Evolutionary conservation across 2,113 vertebrate species (phyloP).

Genomic region (Microtus oregoni): DNA sequence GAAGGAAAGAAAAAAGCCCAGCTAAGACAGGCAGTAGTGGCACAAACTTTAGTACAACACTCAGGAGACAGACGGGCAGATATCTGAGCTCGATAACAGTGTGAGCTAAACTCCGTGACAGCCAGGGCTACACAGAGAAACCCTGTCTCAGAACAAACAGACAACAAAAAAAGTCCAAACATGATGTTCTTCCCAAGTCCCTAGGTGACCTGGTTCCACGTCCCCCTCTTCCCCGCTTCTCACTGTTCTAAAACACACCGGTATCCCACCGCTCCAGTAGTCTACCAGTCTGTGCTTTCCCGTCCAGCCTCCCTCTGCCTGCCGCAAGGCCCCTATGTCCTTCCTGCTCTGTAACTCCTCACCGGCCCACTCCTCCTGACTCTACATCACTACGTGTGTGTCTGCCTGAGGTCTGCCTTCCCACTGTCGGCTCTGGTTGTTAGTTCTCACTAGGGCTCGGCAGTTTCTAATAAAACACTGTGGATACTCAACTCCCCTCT

Average conservation of each 20-base stretch:
- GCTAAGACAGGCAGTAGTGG: not conserved
- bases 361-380: rapidly evolving
- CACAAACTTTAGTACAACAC: not conserved
- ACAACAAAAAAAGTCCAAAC: not conserved
- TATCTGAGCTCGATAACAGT: not conserved
- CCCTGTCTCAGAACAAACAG: not conserved
- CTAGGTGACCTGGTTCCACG: not conserved
- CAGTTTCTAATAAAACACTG: not conserved
- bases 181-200: not conserved
- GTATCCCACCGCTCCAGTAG: not conserved
- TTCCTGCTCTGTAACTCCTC: not conserved
- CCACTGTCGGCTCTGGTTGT: not conserved
- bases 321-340: not conserved
- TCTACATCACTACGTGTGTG: not conserved
- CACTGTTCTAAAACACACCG: too few species aligned
- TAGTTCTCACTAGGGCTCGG: not conserved
- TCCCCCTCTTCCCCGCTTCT: not conserved
- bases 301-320: too few species aligned
- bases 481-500: not conserved
- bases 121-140: not conserved
- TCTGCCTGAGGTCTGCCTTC: not conserved
- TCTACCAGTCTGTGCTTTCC: too few species aligned
- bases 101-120: not conserved
- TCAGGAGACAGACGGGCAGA: not conserved
- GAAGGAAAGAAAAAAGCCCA: not conserved